Base-by-base conservation (phyloP, 2,888 invertebrate genomes). In the Brenthis daphne region DNA sequence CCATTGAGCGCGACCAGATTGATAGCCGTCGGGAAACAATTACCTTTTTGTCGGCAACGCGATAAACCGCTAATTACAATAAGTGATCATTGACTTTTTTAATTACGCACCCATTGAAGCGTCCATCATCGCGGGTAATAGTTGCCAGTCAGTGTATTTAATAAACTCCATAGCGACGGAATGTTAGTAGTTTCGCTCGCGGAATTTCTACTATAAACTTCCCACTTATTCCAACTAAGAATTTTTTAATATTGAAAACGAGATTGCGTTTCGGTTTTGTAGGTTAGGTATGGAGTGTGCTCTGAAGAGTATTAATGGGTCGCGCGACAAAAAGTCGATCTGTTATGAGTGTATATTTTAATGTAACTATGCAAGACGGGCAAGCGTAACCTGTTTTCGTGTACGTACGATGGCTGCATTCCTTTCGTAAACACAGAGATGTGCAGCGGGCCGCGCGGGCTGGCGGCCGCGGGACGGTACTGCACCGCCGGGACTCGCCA, bases 121-220 rank as follows among this genome's bases (percentile, higher is more conserved):
- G 89, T 68, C 72, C 66, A 60, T 72, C 72, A 70, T 89, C 80
- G 80, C 81, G 77, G 81, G 82, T 84, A 85, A 89, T 89, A 92
- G 85, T 90, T 89, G 90, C 90, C 86, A 90, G 92, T 91, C 92
- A 92, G 90, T 87, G 85, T 85, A 83, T 87, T 90, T 92, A 92
- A 91, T 92, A 90, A 89, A 84, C 80, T 81, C 74, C 77, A 77
- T 75, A 77, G 70, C 76, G 77, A 76, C 77, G 83, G 85, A 84
- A 85, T 85, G 82, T 80, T 83, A 81, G 77, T 84, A 85, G 85
- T 85, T 87, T 82, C 79, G 80, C 84, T 85, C 77, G 87, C 88
- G 85, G 89, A 89, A 90, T 90, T 87, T 84, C 81, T 83, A 86
- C 87, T 86, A 85, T 83, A 80, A 84, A 85, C 80, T 83, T 79